These are phyloP conservation scores for Typhlomys cinereus DNA, from an alignment of 2,113 vertebrate genomes.

Conservation along the genomic window DNA sequence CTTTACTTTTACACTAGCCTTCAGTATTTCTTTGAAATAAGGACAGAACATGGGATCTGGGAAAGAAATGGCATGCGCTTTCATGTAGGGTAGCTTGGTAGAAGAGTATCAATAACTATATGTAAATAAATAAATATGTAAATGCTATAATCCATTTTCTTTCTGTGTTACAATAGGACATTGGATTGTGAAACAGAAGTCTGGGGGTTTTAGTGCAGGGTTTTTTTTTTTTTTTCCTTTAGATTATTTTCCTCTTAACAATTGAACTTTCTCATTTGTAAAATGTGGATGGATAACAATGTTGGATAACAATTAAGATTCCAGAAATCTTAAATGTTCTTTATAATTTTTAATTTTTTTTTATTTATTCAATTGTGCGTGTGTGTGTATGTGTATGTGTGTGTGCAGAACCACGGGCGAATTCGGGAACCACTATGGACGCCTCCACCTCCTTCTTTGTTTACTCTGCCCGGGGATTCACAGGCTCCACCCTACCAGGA, in stretches of 20 bases:
- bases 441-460: too few species aligned
- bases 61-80: neutral
- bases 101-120: conserved; percentile 11
- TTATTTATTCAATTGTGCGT: too few species aligned
- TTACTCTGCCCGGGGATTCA: too few species aligned
- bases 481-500: too few species aligned
- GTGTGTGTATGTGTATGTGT: too few species aligned
- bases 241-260: conserved; percentile 48
- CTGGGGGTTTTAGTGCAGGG: conserved; percentile 28
- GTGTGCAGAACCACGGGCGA: too few species aligned
- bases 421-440: too few species aligned
- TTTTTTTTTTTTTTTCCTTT: neutral
- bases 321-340: neutral
- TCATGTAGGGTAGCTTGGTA: neutral
- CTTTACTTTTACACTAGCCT: neutral
- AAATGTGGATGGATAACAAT: conserved; percentile 38
- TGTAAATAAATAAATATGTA: neutral
- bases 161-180: neutral
- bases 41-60: accelerated
- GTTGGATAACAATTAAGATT: neutral
- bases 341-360: conserved; percentile 11
- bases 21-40: neutral
- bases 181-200: conserved; percentile 16
- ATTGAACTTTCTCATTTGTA: conserved; percentile 31
- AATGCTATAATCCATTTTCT: conserved; percentile 7